Percentiles rank a stretch among this genome's conserved stretches.
Evolutionary conservation across 2,113 vertebrate genomes (phyloP).

Genomic region (Maccullochella peelii): DNA sequence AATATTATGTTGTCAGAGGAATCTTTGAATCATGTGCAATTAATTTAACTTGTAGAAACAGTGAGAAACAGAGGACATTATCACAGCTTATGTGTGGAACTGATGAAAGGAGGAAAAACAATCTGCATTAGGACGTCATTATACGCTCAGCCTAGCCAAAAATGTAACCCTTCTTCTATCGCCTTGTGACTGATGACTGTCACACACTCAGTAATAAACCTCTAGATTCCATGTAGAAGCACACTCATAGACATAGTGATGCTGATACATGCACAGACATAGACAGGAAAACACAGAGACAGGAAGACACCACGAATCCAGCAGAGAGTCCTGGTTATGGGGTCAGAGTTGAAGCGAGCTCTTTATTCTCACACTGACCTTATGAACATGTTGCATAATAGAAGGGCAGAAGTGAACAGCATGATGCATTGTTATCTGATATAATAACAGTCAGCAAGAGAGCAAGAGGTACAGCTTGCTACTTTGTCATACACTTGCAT

Average conservation of each 20-base stretch:
- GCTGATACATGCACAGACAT: background rate
- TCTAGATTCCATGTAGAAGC: background rate
- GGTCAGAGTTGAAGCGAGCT: conserved; percentile 12
- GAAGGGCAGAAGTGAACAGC: conserved; percentile 8
- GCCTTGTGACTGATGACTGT: background rate
- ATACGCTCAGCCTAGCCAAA: background rate
- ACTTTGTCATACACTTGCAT: background rate
- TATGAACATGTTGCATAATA: conserved; percentile 1
- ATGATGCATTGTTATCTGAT: background rate
- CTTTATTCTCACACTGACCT: conserved; percentile 40
- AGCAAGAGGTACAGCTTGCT: background rate
- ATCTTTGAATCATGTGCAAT: background rate
- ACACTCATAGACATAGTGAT: conserved; percentile 5
- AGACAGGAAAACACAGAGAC: conserved; percentile 36
- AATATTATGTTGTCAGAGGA: background rate
- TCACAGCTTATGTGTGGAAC: background rate
- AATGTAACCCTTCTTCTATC: background rate
- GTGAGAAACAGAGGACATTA: background rate
- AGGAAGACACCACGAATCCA: conserved; percentile 33
- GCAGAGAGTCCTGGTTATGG: conserved; percentile 7
- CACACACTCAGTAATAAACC: conserved; percentile 2
- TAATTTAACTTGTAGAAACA: conserved; percentile 1
- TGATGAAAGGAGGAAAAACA: background rate
- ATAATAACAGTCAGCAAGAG: background rate
- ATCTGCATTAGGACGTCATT: background rate